These are phyloP conservation scores for Mesodorylaimus sp. DNA, from an alignment of 2,888 invertebrate genomes.

Conservation along the genomic window DNA sequence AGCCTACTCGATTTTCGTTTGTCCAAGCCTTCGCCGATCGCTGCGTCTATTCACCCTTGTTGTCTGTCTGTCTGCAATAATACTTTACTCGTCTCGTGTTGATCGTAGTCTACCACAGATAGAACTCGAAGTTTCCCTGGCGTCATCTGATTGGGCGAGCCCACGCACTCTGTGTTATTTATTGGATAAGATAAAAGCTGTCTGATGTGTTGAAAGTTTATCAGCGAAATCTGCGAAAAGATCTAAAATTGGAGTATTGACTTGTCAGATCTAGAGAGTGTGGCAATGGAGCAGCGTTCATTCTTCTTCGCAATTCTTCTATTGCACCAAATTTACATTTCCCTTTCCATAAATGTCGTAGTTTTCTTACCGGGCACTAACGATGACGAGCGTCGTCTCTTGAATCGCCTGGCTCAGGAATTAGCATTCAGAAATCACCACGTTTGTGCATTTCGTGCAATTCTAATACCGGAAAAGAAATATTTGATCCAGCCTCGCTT, in stretches of 20 bases:
- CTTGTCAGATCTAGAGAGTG: neutral
- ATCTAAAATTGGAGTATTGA: neutral
- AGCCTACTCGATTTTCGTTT: too few relatives aligned
- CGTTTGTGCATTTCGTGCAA: slow-evolving; percentile 21
- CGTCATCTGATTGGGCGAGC: too few relatives aligned
- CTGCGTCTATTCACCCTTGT: too few relatives aligned
- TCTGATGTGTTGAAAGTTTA: neutral
- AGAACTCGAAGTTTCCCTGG: too few relatives aligned
- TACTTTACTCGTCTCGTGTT: too few relatives aligned
- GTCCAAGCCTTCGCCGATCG: too few relatives aligned
- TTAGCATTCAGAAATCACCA: slow-evolving; percentile 16
- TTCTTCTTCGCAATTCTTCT: too few relatives aligned
- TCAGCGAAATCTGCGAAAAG: neutral
- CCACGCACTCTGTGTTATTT: too few relatives aligned
- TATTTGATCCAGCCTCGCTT: slow-evolving; percentile 23
- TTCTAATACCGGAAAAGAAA: slow-evolving; percentile 28
- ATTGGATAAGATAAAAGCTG: neutral
- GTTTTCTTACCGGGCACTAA: slow-evolving; percentile 26
- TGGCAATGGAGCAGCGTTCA: too few relatives aligned
- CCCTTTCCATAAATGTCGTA: slow-evolving; percentile 18
- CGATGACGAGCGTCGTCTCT: slow-evolving; percentile 21
- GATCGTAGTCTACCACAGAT: too few relatives aligned
- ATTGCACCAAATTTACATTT: too few relatives aligned
- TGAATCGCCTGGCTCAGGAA: slow-evolving; percentile 26
- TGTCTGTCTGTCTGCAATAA: too few relatives aligned